Evolutionary conservation across 2,797 vertebrate genomes (phyloP), one percentile per base, ranked within the genome.

Genomic region (Liparis tanakae): DNA sequence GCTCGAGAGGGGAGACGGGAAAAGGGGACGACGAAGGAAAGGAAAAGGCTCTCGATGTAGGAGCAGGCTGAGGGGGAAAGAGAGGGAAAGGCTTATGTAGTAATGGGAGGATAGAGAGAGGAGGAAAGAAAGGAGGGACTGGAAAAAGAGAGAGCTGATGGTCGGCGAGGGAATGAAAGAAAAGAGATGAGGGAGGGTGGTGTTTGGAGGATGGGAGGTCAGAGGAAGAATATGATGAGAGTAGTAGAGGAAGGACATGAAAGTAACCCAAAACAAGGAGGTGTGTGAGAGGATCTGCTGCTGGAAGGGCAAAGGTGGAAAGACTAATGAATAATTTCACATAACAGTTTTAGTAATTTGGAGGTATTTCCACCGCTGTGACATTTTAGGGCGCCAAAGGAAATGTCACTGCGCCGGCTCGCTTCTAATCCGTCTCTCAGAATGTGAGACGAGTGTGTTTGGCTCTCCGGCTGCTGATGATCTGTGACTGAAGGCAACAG

Each of bases 391-490:
- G 46, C 44, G 34, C 7, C 22, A 66, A 60, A 72, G 64, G 70
- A 85, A 86, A 81, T 88, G 83, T 81, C 80, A 78, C 20, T 6
- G 44, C 25, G 41, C 56, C 48, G 46, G 72, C 72, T 36, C 50
- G 76, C 71, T 84, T 91, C 87, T 69, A 89, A 90, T 90, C 75
- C 65, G 50, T 76, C 65, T 39, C 64, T 13, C 74, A 77, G 64
- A 7, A 8, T 78, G 64, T 71, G 61, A 75, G 84, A 77, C 69
- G 62, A 37, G 67, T 84, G 71, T 84, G 60, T 70, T 87, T 65
- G 36, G 68, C 72, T 80, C 74, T 54, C 57, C 39, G 2, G 53
- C 70, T 56, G 71, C 85, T 78, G 79, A 50, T 79, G 67, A 84
- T 82, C 79, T 74, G 4, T 66, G 67, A 77, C 74, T 34, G 70